phyloP scores from a whole-genome alignment of 1,140 invertebrate species.

The Probaryconus sp. region DNA sequence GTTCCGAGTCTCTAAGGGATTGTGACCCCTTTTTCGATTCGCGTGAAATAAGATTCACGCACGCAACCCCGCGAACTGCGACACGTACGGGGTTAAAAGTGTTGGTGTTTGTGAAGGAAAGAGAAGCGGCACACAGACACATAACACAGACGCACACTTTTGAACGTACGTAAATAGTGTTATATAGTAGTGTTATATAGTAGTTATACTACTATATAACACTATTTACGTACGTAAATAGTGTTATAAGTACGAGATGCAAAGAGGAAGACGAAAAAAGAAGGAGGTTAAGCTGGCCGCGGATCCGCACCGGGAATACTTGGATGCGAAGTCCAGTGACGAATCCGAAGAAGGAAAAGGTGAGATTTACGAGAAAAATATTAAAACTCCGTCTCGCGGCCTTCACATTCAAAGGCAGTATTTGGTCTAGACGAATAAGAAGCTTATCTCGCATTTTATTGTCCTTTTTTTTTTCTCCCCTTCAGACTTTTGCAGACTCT shows the following conservation, averaged over 20 bases:
- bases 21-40: background rate
- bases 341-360: constrained; percentile 64
- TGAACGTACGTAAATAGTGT: no score
- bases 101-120: no score
- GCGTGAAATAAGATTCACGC: constrained; percentile 27
- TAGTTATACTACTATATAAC: no score
- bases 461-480: constrained; percentile 3
- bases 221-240: no score
- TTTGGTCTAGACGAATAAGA: constrained; percentile 38
- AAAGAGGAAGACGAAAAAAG: constrained; percentile 64
- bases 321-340: constrained; percentile 72
- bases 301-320: constrained; percentile 71
- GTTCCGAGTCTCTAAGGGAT: constrained; percentile 2
- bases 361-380: constrained; percentile 71
- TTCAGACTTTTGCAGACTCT: constrained; percentile 1
- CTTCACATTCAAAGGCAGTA: constrained; percentile 5
- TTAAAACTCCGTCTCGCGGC: constrained; percentile 57
- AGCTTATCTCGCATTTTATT: constrained; percentile 28
- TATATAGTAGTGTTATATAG: no score
- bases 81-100: no score
- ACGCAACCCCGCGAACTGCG: background rate
- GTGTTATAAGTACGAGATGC: constrained; percentile 16
- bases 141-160: no score
- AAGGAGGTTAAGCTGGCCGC: constrained; percentile 64
- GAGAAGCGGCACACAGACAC: no score